Evolutionary conservation across 2,113 vertebrate genomes (phyloP).

Genomic region (Neotragus moschatus): DNA sequence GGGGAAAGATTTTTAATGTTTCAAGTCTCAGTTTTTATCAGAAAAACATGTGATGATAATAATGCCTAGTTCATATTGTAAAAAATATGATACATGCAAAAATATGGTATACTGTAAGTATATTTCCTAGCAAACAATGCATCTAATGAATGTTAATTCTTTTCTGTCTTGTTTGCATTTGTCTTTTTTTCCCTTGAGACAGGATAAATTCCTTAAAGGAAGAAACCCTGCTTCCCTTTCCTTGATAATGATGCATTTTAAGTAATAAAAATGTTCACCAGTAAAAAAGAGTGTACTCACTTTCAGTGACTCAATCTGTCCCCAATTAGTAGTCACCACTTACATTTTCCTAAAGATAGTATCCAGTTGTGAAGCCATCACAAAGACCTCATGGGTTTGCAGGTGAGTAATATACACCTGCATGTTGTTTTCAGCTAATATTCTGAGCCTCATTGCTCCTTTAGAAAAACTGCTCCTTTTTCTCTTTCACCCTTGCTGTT

Average conservation of each 20-base stretch:
- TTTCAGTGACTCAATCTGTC: background rate
- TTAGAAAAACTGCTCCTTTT: background rate
- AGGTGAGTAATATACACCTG: background rate
- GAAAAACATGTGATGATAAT: background rate
- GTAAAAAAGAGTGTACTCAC: background rate
- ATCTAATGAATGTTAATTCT: background rate
- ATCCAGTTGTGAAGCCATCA: background rate
- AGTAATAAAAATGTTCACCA: background rate
- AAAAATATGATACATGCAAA: background rate
- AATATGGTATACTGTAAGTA: background rate
- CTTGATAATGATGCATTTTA: conserved; percentile 7
- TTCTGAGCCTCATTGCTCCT: background rate
- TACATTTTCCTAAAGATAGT: background rate
- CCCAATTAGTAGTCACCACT: background rate
- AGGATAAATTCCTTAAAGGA: background rate
- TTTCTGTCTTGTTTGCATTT: background rate
- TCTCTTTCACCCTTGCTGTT: background rate
- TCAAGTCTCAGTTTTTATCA: background rate
- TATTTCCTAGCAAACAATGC: background rate
- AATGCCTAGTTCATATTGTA: background rate
- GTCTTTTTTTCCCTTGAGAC: background rate
- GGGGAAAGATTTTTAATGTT: background rate
- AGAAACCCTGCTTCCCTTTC: background rate
- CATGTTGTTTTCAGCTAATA: background rate
- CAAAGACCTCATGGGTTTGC: background rate